Evolutionary conservation across 2,797 vertebrate genomes (phyloP).

Genomic region (Sphenopsis melanotis): DNA sequence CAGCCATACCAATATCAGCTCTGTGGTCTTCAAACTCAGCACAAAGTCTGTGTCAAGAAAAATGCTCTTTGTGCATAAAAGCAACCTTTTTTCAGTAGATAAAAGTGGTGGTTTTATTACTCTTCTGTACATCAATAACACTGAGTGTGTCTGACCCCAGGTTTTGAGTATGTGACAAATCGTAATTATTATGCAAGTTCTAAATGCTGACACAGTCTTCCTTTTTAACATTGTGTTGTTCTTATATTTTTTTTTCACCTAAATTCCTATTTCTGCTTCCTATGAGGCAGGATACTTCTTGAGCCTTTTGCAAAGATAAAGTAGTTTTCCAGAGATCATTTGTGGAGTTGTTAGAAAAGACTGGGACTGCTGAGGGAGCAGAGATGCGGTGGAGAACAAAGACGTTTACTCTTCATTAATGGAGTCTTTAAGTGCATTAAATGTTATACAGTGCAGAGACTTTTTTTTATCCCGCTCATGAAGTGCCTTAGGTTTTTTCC

Average conservation of each 20-base stretch:
- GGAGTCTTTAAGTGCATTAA: background rate
- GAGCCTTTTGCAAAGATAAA: background rate
- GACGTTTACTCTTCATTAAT: background rate
- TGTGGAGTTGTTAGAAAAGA: background rate
- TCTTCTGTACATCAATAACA: fast-evolving
- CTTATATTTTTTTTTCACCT: background rate
- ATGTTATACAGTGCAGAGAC: background rate
- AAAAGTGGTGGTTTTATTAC: background rate
- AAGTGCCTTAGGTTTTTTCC: background rate
- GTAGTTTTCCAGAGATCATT: background rate
- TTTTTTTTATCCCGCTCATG: background rate
- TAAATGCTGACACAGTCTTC: background rate
- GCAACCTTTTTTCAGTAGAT: background rate
- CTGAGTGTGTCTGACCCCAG: background rate
- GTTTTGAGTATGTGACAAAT: background rate
- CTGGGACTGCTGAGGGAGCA: background rate
- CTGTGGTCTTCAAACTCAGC: background rate
- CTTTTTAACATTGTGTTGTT: background rate
- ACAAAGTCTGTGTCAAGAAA: background rate
- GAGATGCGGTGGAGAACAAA: background rate
- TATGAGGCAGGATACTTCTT: background rate
- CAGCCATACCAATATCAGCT: background rate
- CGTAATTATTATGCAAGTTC: background rate
- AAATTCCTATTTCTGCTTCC: background rate
- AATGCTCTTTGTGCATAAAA: background rate